phyloP scores from a whole-genome alignment of 2,113 vertebrate genomes.

The Xiphias gladius region DNA sequence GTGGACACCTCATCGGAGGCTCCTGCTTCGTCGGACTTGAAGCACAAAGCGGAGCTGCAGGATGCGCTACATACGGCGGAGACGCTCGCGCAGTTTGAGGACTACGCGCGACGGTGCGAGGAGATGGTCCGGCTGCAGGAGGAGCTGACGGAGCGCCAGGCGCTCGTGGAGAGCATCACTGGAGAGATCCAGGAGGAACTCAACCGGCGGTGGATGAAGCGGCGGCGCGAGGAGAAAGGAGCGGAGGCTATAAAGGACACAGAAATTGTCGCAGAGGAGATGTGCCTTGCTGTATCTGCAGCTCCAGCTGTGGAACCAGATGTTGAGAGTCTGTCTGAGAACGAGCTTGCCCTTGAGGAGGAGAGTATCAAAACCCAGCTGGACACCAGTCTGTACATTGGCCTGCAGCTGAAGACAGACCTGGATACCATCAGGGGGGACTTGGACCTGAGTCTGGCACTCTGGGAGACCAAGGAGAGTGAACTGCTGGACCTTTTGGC shows the following conservation, averaged over 20 bases:
- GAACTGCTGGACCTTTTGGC: conserved; percentile 90
- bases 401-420: conserved; percentile 92
- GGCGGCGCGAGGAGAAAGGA: conserved; percentile 86
- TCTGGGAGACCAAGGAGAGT: conserved; percentile 88
- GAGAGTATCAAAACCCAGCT: conserved; percentile 92
- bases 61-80: conserved; percentile 61
- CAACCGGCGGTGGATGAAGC: conserved; percentile 93
- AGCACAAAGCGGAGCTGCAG: conserved; percentile 48
- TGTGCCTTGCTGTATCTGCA: conserved; percentile 15
- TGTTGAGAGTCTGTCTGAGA: conserved; percentile 73
- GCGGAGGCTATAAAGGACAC: conserved; percentile 69
- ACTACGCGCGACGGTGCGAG: conserved; percentile 86
- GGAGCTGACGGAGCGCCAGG: conserved; percentile 90
- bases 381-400: conserved; percentile 94
- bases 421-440: conserved; percentile 88
- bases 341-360: conserved; percentile 86
- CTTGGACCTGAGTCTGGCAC: conserved; percentile 88
- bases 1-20: conserved; percentile 79
- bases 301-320: conserved; percentile 36
- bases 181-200: conserved; percentile 94
- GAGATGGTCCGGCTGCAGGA: conserved; percentile 90
- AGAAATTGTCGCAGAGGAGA: conserved; percentile 69
- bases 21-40: conserved; percentile 28
- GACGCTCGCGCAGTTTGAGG: conserved; percentile 84
- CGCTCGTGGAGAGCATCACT: conserved; percentile 89